Base-by-base conservation (phyloP, 2,797 vertebrate species). In the Ataeniobius toweri region DNA sequence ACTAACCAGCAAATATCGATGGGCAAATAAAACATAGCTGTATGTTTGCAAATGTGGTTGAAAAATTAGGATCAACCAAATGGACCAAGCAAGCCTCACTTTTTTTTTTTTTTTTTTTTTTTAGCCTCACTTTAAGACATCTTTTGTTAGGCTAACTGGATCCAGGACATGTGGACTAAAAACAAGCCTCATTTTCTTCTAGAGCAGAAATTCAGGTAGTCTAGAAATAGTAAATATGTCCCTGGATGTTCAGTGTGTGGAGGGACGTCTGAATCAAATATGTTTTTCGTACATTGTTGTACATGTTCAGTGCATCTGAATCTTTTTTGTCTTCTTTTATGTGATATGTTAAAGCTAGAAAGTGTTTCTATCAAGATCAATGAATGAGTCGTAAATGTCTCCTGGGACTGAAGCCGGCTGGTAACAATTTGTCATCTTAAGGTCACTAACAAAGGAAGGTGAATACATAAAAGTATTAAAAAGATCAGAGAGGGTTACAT, bases 371-470 rank as follows among this genome's bases (percentile, higher is more conserved):
- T 78, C 24, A 79, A 44, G 69, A 85, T 84, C 73, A 76, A 71
- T 79, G 44, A 75, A 73, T 81, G 16, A 56, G 77, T 69, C n/a
- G 13, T 72, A 55, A 89, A 86, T 89, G 79, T 85, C 83, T 78
- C 79, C 74, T 63, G 63, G 50, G 74, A 80, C 61, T 31, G 63
- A 24, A 73, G 28, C 80, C 78, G 82, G 88, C 85, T 79, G 53
- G 56, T 80, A 81, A 80, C 80, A 72, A 85, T 80, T 85, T 85
- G 84, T 91, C 84, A 46, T 75, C 22, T 83, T 90, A 92, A 92
- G 89, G 90, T 90, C 83, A 80, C 26, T 48, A 77, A 77, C 53
- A 59, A 75, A 81, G 71, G 36, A 83, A 78, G 74, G 36, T 59
- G 44, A 83, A 85, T 79, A 85, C 75, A 87, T 75, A 86, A 75